Conservation (phyloP, 1,140 invertebrate species). For the Papilio polyxenes region DNA sequence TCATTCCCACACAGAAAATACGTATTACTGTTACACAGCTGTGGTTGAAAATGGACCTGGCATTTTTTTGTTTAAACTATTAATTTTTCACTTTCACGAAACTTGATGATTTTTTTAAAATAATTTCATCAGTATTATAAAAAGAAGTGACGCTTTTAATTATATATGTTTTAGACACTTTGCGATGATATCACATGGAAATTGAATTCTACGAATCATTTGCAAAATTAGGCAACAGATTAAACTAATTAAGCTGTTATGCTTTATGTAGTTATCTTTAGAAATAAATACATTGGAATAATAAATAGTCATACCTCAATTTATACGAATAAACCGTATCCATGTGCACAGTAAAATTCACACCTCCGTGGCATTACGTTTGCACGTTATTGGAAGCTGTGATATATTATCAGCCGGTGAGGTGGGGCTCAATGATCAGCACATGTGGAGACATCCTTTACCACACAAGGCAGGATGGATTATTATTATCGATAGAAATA, state of each 20-base stretch:
- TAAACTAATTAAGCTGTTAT: too few species aligned
- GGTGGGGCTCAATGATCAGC: slow-evolving; percentile 43
- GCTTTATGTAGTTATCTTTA: too few species aligned
- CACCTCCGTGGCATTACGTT: slow-evolving; percentile 35
- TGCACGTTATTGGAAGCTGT: slow-evolving; percentile 58
- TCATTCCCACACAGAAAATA: slow-evolving; percentile 46
- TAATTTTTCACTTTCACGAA: neutral
- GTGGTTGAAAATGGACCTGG: slow-evolving; percentile 15
- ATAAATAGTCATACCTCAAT: neutral
- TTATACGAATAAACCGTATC: slow-evolving; percentile 27
- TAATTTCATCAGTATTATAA: too few species aligned
- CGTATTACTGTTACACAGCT: slow-evolving; percentile 41
- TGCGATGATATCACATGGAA: too few species aligned
- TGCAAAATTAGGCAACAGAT: too few species aligned
- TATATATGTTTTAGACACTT: too few species aligned
- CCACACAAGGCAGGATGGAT: slow-evolving; percentile 44
- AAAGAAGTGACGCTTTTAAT: too few species aligned
- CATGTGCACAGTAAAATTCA: slow-evolving; percentile 17
- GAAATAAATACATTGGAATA: too few species aligned
- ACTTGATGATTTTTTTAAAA: neutral
- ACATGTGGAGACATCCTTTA: slow-evolving; percentile 51
- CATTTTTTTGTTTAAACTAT: neutral
- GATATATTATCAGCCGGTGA: slow-evolving; percentile 59
- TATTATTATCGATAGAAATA: slow-evolving; percentile 32
- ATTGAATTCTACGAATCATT: too few species aligned